phyloP scores from a whole-genome alignment of 2,888 invertebrate genomes.

The Eledona agricola region DNA sequence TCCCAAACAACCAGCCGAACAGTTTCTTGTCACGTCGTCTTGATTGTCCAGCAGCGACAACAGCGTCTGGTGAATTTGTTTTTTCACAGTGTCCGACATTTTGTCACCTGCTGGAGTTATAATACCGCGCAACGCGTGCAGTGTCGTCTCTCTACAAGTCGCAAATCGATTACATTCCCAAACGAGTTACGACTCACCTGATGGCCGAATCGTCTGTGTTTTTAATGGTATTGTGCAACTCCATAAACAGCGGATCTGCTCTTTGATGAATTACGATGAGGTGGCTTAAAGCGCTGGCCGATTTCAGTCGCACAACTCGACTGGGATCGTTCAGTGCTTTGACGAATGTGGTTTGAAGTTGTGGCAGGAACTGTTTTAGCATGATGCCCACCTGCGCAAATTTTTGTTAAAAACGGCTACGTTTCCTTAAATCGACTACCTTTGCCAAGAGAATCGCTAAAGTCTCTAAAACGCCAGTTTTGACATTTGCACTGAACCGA shows the following conservation, averaged over 20 bases:
- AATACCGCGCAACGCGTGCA: constrained; percentile 89
- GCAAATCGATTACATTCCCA: no score
- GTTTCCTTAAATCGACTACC: no score
- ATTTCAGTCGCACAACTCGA: constrained; percentile 86
- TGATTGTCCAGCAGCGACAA: constrained; percentile 73
- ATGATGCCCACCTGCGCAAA: constrained; percentile 84
- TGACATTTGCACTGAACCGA: constrained; percentile 92
- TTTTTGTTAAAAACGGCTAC: constrained; percentile 11
- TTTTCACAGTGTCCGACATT: constrained; percentile 83
- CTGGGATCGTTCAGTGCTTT: constrained; percentile 93
- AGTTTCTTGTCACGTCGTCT: constrained; percentile 83
- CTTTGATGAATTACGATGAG: constrained; percentile 91
- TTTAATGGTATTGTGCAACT: constrained; percentile 87
- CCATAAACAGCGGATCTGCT: constrained; percentile 94
- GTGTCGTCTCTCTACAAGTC: constrained; percentile 86
- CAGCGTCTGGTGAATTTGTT: constrained; percentile 76
- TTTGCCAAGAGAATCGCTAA: constrained; percentile 91
- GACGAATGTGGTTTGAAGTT: constrained; percentile 97
- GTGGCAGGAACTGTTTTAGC: constrained; percentile 97
- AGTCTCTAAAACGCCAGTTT: constrained; percentile 95
- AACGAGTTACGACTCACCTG: no score
- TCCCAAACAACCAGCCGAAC: constrained; percentile 91
- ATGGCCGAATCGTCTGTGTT: constrained; percentile 85
- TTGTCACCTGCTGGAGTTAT: constrained; percentile 87
- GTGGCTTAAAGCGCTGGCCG: constrained; percentile 86